Evolutionary conservation across 2,797 vertebrate species (phyloP).

Genomic region (Paramormyrops hopkinsi): DNA sequence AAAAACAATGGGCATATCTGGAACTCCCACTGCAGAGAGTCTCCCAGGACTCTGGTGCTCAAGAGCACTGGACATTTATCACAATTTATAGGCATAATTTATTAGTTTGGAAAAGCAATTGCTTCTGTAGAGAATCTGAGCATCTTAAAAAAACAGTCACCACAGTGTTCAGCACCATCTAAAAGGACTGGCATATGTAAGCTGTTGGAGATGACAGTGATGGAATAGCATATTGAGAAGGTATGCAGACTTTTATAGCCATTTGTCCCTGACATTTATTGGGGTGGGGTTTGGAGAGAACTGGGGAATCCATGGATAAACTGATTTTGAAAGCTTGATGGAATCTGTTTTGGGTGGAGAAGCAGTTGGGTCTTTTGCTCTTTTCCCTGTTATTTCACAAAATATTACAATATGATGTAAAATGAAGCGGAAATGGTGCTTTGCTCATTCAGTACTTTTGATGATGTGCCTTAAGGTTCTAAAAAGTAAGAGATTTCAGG

Average conservation of each 20-base stretch:
- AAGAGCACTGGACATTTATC: background rate
- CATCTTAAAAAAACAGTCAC: background rate
- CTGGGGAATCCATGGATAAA: background rate
- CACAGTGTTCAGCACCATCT: background rate
- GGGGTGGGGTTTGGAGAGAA: background rate
- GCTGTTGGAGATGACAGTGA: background rate
- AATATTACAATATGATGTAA: background rate
- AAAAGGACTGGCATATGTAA: background rate
- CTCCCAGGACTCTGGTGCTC: background rate
- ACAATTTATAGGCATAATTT: background rate
- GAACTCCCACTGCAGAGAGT: background rate
- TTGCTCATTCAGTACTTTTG: background rate
- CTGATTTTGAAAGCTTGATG: background rate
- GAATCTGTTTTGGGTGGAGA: background rate
- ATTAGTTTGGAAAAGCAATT: background rate
- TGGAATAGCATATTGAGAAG: background rate
- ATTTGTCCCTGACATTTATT: background rate
- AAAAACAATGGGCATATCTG: background rate
- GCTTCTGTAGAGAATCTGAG: background rate
- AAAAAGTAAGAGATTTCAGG: background rate
- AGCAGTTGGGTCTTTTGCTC: background rate
- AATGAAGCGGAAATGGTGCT: background rate
- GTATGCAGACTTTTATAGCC: background rate
- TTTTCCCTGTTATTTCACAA: background rate
- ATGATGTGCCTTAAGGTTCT: background rate